Evolutionary conservation across 2,797 vertebrate genomes (phyloP).

Genomic region (Gymnocypris eckloni): DNA sequence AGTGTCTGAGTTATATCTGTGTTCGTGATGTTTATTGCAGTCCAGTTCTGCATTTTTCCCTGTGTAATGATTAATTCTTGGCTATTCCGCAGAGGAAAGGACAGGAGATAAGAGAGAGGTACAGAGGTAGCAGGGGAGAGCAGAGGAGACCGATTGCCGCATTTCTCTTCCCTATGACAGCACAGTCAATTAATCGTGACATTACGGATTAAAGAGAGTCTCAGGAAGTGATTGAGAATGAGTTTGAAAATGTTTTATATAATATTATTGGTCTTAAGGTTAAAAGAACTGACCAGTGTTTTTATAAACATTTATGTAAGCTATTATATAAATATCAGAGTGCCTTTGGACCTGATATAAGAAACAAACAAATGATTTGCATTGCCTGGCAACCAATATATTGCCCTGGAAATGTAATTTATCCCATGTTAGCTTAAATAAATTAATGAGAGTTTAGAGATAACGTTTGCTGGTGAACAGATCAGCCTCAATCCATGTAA

Average conservation of each 20-base stretch:
- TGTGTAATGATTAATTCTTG: neutral
- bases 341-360: neutral
- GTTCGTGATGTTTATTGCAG: neutral
- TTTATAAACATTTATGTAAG: neutral
- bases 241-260: neutral
- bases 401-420: neutral
- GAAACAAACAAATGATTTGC: neutral
- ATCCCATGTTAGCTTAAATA: neutral
- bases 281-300: neutral
- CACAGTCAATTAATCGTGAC: slow-evolving; percentile 68
- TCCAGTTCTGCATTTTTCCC: neutral
- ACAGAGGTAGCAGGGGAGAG: neutral
- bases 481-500: neutral
- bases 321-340: neutral
- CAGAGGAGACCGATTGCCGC: neutral
- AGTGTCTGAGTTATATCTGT: neutral
- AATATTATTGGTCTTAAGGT: neutral
- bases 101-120: neutral
- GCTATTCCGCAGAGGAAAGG: neutral
- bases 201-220: slow-evolving; percentile 74
- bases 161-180: slow-evolving; percentile 54
- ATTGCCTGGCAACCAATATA: neutral
- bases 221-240: slow-evolving; percentile 22
- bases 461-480: neutral
- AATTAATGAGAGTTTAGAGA: neutral